A percentile compares a stretch with the other conserved stretches of the same genome.
These are phyloP conservation scores for Anisognathus igniventris DNA, from an alignment of 2,797 vertebrate genomes.

Conservation along the genomic window DNA sequence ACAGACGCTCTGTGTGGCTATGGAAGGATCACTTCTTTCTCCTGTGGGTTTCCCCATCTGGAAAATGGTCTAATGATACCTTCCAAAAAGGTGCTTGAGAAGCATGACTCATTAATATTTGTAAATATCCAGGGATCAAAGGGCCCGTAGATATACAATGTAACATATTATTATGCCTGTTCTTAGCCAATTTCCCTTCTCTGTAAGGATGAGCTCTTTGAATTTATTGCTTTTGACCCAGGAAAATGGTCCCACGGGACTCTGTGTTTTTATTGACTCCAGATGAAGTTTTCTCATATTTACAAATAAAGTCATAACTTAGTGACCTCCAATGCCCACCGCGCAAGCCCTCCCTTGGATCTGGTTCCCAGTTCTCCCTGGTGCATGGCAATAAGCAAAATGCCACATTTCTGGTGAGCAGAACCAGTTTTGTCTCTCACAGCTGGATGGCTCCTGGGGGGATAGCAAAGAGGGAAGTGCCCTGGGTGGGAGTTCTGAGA, in stretches of 20 bases:
- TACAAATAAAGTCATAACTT: conserved; percentile 45
- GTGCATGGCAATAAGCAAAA: not conserved
- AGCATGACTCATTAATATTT: conserved; percentile 55
- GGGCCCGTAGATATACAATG: not conserved
- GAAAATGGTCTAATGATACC: conserved; percentile 50
- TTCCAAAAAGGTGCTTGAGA: conserved; percentile 49
- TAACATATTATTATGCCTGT: conserved; percentile 19
- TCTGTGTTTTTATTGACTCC: conserved; percentile 31
- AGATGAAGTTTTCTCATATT: conserved; percentile 49
- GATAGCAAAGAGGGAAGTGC: not conserved
- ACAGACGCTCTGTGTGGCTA: conserved; percentile 16
- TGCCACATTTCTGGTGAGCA: not conserved
- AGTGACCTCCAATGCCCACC: conserved; percentile 24
- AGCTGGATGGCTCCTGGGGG: not conserved
- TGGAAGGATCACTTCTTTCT: conserved; percentile 34
- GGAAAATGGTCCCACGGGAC: not conserved
- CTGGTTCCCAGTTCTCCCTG: not conserved
- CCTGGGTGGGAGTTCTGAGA: not conserved
- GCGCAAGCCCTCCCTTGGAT: not conserved
- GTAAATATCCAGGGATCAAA: conserved; percentile 58
- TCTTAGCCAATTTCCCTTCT: conserved; percentile 44
- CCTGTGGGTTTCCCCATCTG: conserved; percentile 35
- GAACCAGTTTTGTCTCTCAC: not conserved
- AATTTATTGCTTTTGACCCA: conserved; percentile 32
- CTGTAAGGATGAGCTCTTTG: conserved; percentile 16